A percentile compares a stretch with the other conserved stretches of the same genome.
These are phyloP conservation scores for Latrodectus hesperus DNA, from an alignment of 2,888 invertebrate species.

Conservation along the genomic window DNA sequence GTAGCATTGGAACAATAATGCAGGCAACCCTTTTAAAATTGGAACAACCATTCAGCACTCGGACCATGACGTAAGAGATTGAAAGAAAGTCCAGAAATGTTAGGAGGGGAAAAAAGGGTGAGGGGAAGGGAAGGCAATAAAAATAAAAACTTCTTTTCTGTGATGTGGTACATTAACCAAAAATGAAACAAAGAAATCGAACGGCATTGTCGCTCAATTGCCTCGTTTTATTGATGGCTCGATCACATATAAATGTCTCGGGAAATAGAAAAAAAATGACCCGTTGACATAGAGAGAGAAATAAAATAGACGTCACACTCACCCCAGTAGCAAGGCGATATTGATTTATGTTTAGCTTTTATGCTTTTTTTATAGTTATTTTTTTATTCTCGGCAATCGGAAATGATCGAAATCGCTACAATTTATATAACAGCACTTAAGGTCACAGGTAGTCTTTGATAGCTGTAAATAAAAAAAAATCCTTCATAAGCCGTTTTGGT, in stretches of 20 bases:
- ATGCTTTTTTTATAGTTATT: background rate
- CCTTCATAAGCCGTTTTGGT: background rate
- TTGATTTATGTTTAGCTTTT: conserved; percentile 44
- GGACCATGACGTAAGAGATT: conserved; percentile 2
- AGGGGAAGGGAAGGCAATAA: conserved; percentile 6
- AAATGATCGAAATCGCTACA: conserved; percentile 45
- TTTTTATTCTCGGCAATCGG: conserved; percentile 16
- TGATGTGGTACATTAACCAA: conserved; percentile 40
- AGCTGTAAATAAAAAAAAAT: background rate
- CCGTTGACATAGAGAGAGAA: conserved; percentile 38
- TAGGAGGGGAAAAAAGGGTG: conserved; percentile 5
- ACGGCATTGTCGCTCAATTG: conserved; percentile 17
- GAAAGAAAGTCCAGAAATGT: background rate
- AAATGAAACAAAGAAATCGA: conserved; percentile 38
- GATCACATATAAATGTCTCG: conserved; percentile 7
- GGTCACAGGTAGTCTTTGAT: background rate
- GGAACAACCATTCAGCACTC: background rate
- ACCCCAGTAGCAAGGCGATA: conserved; percentile 18
- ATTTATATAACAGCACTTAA: conserved; percentile 29
- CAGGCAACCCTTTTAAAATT: too few species aligned
- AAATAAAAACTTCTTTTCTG: background rate
- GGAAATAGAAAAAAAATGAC: conserved; percentile 31
- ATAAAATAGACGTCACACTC: background rate
- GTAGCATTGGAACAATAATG: too few species aligned
- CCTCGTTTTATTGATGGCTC: background rate